These are phyloP conservation scores for Siphamia tubifer DNA, from an alignment of 2,113 vertebrate species.

Conservation along the genomic window DNA sequence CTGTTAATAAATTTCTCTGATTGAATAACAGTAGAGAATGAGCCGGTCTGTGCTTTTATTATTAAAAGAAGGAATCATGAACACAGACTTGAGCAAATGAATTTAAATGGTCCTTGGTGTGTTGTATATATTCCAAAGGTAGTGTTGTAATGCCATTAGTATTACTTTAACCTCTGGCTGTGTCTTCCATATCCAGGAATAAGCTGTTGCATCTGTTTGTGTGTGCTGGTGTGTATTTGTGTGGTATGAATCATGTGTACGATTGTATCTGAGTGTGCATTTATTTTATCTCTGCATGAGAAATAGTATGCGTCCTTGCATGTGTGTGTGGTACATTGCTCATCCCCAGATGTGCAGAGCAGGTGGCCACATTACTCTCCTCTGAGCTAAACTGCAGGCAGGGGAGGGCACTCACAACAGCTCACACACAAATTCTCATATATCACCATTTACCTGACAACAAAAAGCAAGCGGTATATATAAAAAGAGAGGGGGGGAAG, in stretches of 20 bases:
- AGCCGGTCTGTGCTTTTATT: neutral
- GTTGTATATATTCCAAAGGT: conserved; percentile 3
- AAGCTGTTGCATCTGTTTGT: neutral
- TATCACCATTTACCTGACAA: conserved; percentile 24
- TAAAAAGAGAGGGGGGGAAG: too few species aligned
- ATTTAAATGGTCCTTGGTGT: conserved; percentile 14
- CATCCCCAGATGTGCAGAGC: conserved; percentile 54
- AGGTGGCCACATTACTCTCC: conserved; percentile 52
- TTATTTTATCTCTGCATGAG: conserved; percentile 4
- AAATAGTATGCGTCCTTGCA: neutral
- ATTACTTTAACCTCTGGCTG: neutral
- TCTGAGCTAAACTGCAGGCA: conserved; percentile 18
- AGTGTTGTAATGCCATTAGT: neutral
- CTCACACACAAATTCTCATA: conserved; percentile 2
- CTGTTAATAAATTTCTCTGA: too few species aligned
- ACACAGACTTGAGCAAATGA: conserved; percentile 13
- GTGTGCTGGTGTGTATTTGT: conserved; percentile 2
- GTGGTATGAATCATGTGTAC: conserved; percentile 19
- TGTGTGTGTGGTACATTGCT: neutral
- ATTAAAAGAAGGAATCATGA: neutral
- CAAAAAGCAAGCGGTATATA: conserved; percentile 1
- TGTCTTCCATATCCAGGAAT: conserved; percentile 7
- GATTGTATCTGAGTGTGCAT: conserved; percentile 11
- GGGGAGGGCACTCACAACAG: neutral
- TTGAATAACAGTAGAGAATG: neutral